Evolutionary conservation across 2,113 vertebrate genomes (phyloP).

Genomic region (Lutjanus erythropterus): DNA sequence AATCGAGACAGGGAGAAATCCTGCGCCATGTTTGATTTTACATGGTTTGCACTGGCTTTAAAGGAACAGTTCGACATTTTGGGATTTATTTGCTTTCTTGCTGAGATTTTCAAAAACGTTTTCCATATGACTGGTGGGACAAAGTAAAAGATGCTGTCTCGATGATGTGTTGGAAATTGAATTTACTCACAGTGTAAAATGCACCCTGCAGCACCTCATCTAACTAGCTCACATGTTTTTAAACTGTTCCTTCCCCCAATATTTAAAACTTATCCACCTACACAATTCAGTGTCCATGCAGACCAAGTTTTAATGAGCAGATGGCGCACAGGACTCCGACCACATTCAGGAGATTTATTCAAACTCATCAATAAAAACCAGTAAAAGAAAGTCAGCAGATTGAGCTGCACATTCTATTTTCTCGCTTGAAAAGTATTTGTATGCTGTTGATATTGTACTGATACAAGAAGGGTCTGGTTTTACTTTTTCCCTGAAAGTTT

Average conservation of each 20-base stretch:
- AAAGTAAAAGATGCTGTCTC: background rate
- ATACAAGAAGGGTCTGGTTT: background rate
- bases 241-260: background rate
- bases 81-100: background rate
- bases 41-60: background rate
- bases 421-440: background rate
- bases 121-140: background rate
- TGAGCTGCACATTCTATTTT: background rate
- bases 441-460: background rate
- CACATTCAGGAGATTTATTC: background rate
- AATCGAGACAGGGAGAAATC: background rate
- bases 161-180: background rate
- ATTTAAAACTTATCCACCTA: background rate
- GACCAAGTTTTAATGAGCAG: background rate
- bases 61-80: background rate
- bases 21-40: background rate
- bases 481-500: background rate
- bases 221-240: background rate
- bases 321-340: background rate
- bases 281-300: background rate
- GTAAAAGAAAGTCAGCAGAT: background rate
- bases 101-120: background rate
- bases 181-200: background rate
- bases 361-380: conserved; percentile 1
- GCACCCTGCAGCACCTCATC: background rate